Base-by-base conservation (phyloP, 2,113 vertebrate genomes). In the Nycticebus coucang region DNA sequence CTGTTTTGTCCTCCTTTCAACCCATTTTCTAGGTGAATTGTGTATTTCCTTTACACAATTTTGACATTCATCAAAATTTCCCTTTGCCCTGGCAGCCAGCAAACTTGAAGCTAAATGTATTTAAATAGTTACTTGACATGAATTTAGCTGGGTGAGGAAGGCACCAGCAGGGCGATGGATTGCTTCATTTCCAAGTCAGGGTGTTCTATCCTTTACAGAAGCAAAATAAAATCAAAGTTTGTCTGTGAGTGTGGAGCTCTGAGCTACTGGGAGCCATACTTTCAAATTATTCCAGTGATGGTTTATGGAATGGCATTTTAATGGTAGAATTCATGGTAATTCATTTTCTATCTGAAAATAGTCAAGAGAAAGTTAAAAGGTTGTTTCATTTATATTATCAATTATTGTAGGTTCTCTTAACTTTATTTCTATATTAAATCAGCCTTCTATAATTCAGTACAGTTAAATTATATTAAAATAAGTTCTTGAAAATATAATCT, bases 291-390 rank as follows among this genome's bases (percentile, higher is more conserved):
- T 82, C 45, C 88, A 96, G 81, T 87, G 74, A 94, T 96, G 86
- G 86, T 95, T 95, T 92, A 96, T 96, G 94, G 96, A 96, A 96
- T 94, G 83, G 24, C 50, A 87, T 94, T 90, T 94, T 95, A 94
- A 96, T 95, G 86, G 91, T 85, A 93, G 87, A 96, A 89, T 87
- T 93, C 53, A 96, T 97, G 45, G 94, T 94, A 91, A 93, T 97
- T 91, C 94, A 95, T 95, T 95, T 96, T 93, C 69, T 94, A 89
- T 41, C 37, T 78, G 41, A 94, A 96, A 93, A 91, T 88, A 91
- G 82, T 96, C 35, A 92, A 77, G 72, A 74, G 53, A 94, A 91
- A 95, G 37, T 89, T 94, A 69, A 95, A 96, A 95, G 77, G 78
- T 93, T 82, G 83, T 93, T 95, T 92, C 86, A 86, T 93, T 95